Evolutionary conservation across 1,140 invertebrate species (phyloP).

Genomic region (Notospermus geniculatus): DNA sequence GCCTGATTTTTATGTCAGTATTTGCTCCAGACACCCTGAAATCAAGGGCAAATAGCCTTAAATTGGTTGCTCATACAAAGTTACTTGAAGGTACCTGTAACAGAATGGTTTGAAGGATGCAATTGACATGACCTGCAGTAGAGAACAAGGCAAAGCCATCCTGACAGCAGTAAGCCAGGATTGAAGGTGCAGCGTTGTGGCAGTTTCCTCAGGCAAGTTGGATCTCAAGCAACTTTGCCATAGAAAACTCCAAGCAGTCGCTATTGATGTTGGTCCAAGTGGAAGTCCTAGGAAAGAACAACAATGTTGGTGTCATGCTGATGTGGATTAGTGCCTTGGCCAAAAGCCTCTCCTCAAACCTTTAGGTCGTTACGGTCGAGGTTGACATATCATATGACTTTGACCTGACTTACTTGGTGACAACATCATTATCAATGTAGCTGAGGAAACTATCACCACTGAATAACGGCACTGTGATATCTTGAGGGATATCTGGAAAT

Average conservation of each 20-base stretch:
- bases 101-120: not conserved
- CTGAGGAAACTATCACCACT: conserved; percentile 69
- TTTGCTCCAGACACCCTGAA: conserved; percentile 73
- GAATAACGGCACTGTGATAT: conserved; percentile 63
- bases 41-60: conserved; percentile 21
- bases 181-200: no score
- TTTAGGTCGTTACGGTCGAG: not conserved
- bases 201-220: no score
- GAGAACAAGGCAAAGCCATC: no score
- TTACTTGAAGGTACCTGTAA: not conserved
- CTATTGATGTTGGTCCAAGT: no score
- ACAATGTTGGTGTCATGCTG: no score
- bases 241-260: no score
- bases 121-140: no score
- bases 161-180: no score
- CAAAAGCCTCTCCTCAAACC: no score
- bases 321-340: no score
- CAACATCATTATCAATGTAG: conserved; percentile 76
- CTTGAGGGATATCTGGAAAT: conserved; percentile 1
- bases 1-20: conserved; percentile 78
- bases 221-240: no score
- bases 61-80: not conserved
- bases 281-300: no score
- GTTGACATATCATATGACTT: conserved; percentile 1
- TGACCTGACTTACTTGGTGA: conserved; percentile 67